Base-by-base conservation (phyloP, 1,140 invertebrate genomes). In the Magallana ariakensis region DNA sequence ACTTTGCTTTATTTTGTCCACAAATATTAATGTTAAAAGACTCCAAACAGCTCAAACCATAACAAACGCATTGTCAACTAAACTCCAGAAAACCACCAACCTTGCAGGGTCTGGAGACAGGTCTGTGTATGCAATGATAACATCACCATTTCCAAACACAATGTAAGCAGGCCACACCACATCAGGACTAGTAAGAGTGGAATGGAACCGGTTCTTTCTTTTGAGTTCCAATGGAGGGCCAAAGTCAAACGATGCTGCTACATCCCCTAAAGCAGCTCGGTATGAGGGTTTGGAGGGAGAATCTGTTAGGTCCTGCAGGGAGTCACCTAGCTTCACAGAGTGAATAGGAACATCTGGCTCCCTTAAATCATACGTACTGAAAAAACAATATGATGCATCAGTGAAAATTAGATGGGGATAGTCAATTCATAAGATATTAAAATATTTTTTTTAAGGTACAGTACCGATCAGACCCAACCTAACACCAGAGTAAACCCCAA, bases 161-260 rank as follows among this genome's bases (percentile, higher is more conserved):
- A 98, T 95, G 22, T 97, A 96, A 62, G 98, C 96, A 0, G 97
- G 96, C 96, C 97, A 97, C 7, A 96, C 95, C 8, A 96, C 75
- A 11, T 87, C 70, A 46, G 46, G 83, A 33, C 54, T 13, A 85
- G 8, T 70, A 46, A n/a, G 57, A 26, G 46, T 81, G 22, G 86
- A 80, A 8, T 84, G 83, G 11, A 86, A 70, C 9, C 85, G 88
- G 19, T 80, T 83, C 62, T 90, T 90, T 13, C 86, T 88, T 33
- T 89, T 60, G 19, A 94, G 62, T 80, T 91, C 85, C 9, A 93
- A 75, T 0, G 97, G 96, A 0, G 96, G 96, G 0, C 96, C 96
- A 90, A 98, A 97, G 92, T 97, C 97, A 95, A 98, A 98, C 92
- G 97, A 97, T 3, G 98, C 97, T 0, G 97, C 97, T 0, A 96